Evolutionary conservation across 2,797 vertebrate species (phyloP), one percentile per base, ranked within the genome.

Genomic region (Anas bahamensis): DNA sequence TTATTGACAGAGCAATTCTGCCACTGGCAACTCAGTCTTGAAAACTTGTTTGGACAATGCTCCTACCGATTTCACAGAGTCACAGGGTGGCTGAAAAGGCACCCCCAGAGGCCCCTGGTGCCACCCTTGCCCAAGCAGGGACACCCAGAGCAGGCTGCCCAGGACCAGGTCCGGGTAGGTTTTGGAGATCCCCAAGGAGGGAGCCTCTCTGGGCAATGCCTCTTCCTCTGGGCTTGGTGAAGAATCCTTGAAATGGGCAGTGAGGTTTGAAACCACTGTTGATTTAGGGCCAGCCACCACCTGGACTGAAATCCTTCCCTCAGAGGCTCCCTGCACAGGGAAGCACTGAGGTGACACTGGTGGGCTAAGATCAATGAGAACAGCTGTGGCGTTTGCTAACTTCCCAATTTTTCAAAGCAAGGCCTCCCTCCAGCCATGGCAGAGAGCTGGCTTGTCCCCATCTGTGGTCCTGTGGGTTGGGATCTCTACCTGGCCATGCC

Each of bases 11-110:
- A 82, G 69, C n/a, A 63, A 41, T 29, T 66, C 35, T 31, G 13
- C 39, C 52, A 41, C 50, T 13, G 24, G 52, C 21, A 18, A 28
- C 37, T 81, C n/a, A 79, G 10, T 73, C 52, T 59, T 71, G 46
- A 94, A 80, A 86, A 48, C 39, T 82, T 80, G 70, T 92, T 88
- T 46, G 57, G 56, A 64, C 50, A 78, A 88, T 63, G 76, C 22
- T 79, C n/a, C 50, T 65, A 55, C 17, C 39, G 24, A 71, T 90
- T 93, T 93, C 84, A 63, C 39, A 64, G 39, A 42, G 42, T 22
- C 61, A 42, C 39, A 42, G 61, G 29, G 31, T 64, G 61, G 61
- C 13, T 64, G 39, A 64, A 12, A 31, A 64, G 39, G 39, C 37
- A 29, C 37, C 37, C 21, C 37, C 13, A 37, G 37, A 63, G 28